Conservation (phyloP, 92 coral and sea anemone genomes). For the Montipora capitata region DNA sequence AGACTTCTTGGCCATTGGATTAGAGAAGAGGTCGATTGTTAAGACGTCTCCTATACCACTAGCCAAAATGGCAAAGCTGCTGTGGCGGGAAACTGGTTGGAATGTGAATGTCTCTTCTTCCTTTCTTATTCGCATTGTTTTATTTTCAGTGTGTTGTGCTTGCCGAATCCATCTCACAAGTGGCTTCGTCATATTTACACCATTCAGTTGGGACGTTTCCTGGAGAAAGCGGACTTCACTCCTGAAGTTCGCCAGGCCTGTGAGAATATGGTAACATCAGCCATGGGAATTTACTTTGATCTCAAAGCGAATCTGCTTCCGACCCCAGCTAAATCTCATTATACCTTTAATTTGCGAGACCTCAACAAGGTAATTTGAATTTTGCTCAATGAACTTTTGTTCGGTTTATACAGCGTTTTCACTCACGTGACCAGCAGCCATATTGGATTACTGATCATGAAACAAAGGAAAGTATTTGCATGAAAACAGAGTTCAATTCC, state of each 20-base stretch:
- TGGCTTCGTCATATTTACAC: constrained; percentile 93
- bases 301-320: constrained; percentile 88
- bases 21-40: too few species aligned
- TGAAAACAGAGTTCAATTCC: too few species aligned
- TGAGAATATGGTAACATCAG: constrained; percentile 79
- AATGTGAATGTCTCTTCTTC: too few species aligned
- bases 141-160: constrained; percentile 78
- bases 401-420: not conserved
- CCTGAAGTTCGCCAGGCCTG: constrained; percentile 90
- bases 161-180: constrained; percentile 93
- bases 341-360: constrained; percentile 95
- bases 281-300: constrained; percentile 85
- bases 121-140: not conserved
- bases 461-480: too few species aligned
- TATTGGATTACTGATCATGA: too few species aligned
- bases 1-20: too few species aligned
- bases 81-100: too few species aligned
- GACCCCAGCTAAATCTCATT: constrained; percentile 96
- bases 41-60: too few species aligned
- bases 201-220: constrained; percentile 95
- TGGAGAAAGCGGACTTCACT: constrained; percentile 89
- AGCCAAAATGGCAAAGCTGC: too few species aligned
- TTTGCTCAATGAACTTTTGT: not conserved
- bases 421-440: not conserved
- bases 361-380: constrained; percentile 82